These are phyloP conservation scores for Fistularia commersonii DNA, from an alignment of 2,797 vertebrate species.

Conservation along the genomic window DNA sequence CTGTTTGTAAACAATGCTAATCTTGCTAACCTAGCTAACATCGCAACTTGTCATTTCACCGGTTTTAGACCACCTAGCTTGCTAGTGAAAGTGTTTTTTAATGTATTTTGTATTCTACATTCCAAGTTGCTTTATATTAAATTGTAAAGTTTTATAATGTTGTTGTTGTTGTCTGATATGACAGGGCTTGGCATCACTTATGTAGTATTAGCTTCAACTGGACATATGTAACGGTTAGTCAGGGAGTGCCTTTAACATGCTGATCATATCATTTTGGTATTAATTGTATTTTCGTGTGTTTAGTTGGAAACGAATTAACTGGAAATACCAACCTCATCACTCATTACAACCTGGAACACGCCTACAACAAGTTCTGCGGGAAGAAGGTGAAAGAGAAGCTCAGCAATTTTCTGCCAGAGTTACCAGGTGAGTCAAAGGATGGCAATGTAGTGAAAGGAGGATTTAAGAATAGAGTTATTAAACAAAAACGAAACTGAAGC, in stretches of 20 bases:
- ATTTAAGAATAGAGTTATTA: not conserved
- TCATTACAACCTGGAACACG: slow-evolving; percentile 94
- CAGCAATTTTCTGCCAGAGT: slow-evolving; percentile 95
- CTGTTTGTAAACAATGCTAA: slow-evolving; percentile 57
- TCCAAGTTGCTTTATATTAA: too few species aligned
- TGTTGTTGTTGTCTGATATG: too few species aligned
- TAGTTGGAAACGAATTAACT: slow-evolving; percentile 91
- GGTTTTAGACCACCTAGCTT: not conserved
- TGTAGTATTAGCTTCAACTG: too few species aligned
- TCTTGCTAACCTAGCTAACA: slow-evolving; percentile 17
- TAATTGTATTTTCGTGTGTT: slow-evolving; percentile 8
- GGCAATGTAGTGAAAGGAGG: not conserved
- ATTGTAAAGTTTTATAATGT: too few species aligned
- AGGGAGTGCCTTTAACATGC: not conserved
- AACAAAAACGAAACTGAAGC: too few species aligned
- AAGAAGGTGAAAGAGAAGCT: slow-evolving; percentile 99
- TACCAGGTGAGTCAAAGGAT: slow-evolving; percentile 77
- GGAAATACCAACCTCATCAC: slow-evolving; percentile 97
- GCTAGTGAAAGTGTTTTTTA: too few species aligned
- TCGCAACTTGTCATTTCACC: slow-evolving; percentile 2
- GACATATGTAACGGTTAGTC: too few species aligned
- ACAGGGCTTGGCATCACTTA: too few species aligned
- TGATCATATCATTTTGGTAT: too few species aligned
- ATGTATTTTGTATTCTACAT: too few species aligned
- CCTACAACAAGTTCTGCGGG: slow-evolving; percentile 96